Percentiles rank a stretch among this genome's conserved stretches.
Evolutionary conservation across 2,888 invertebrate species (phyloP).

Genomic region (Allolobophora icterica): DNA sequence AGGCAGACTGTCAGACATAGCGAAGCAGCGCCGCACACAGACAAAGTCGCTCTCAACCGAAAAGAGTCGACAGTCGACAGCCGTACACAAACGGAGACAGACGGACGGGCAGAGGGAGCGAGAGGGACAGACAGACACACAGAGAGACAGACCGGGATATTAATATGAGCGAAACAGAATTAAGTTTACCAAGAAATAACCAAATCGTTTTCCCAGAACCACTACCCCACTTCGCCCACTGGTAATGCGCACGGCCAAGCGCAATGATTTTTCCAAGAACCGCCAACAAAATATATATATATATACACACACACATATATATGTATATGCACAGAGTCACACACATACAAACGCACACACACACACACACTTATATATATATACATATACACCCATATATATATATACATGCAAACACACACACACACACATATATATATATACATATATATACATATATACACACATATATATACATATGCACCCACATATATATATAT

Average conservation of each 20-base stretch:
- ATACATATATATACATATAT: background rate
- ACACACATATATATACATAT: no score
- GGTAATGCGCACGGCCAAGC: background rate
- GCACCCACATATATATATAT: no score
- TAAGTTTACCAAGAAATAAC: constrained; percentile 30
- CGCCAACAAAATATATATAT: background rate
- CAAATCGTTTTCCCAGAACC: background rate
- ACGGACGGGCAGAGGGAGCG: background rate
- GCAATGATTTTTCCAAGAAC: constrained; percentile 2
- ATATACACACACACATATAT: background rate
- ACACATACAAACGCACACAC: background rate
- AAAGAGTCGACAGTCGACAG: background rate
- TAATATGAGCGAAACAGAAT: constrained; percentile 19
- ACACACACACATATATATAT: background rate
- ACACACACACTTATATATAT: no score
- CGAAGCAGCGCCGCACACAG: background rate
- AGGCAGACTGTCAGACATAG: background rate
- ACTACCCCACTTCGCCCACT: background rate
- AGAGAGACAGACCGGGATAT: background rate
- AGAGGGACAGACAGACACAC: background rate
- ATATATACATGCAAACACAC: no score
- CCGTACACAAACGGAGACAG: background rate
- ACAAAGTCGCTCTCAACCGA: background rate
- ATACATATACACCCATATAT: no score
- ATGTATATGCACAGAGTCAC: background rate